Evolutionary conservation across 1,140 invertebrate species (phyloP).

Genomic region (Drosophila nasuta): DNA sequence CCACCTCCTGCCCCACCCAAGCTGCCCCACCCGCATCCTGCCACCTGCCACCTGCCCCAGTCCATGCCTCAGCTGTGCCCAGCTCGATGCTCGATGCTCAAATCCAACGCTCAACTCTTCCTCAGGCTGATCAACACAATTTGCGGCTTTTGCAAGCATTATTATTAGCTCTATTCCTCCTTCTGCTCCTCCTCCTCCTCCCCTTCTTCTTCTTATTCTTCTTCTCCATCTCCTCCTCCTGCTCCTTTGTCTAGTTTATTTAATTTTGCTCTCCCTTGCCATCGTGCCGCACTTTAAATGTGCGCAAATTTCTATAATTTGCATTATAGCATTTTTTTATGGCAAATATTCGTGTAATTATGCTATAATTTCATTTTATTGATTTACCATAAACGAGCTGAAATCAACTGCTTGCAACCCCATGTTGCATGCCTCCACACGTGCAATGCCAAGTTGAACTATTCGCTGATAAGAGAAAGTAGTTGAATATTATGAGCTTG

Average conservation of each 20-base stretch:
- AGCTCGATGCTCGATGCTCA: slow-evolving; percentile 1
- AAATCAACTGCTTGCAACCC: background rate
- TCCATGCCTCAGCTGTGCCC: slow-evolving; percentile 13
- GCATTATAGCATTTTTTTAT: slow-evolving; percentile 33
- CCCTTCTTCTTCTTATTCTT: background rate
- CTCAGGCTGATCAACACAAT: slow-evolving; percentile 41
- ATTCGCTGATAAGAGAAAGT: no score
- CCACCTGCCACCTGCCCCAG: background rate
- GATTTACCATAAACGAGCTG: slow-evolving; percentile 34
- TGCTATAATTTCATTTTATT: slow-evolving; percentile 51
- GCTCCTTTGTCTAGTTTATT: background rate
- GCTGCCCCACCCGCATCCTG: background rate
- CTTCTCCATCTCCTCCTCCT: background rate
- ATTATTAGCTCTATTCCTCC: slow-evolving; percentile 17
- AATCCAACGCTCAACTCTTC: slow-evolving; percentile 10
- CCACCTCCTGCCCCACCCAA: background rate
- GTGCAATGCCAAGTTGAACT: background rate
- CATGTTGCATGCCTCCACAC: no score
- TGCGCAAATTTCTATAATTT: slow-evolving; percentile 61
- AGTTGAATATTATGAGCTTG: no score
- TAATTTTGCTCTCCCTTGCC: background rate
- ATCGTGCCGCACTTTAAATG: slow-evolving; percentile 37
- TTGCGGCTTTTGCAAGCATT: slow-evolving; percentile 37
- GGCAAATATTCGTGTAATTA: slow-evolving; percentile 42
- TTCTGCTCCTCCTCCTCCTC: background rate